These are phyloP conservation scores for Homarus gammarus DNA, from an alignment of 2,888 invertebrate species.

Conservation along the genomic window DNA sequence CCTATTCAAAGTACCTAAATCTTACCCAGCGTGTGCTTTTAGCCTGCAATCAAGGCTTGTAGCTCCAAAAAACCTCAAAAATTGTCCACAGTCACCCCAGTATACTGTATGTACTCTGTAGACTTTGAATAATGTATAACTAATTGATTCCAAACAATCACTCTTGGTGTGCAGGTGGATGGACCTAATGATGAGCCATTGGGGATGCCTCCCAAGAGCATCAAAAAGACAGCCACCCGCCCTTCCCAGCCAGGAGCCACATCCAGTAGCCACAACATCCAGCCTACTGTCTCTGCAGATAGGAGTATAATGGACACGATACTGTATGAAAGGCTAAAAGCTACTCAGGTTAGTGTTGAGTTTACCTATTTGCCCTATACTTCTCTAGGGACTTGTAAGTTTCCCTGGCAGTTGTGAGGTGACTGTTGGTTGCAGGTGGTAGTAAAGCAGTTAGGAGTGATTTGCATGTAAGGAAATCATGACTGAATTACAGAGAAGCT, in stretches of 20 bases:
- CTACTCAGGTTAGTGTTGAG: conserved; percentile 54
- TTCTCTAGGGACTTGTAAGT: too few relatives aligned
- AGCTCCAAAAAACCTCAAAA: not conserved
- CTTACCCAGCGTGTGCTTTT: too few relatives aligned
- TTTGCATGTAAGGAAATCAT: too few relatives aligned
- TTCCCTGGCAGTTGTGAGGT: too few relatives aligned
- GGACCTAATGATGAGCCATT: conserved; percentile 60
- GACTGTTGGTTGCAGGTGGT: too few relatives aligned
- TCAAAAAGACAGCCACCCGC: not conserved
- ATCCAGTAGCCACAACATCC: not conserved
- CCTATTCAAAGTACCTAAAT: too few relatives aligned
- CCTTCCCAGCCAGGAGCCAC: not conserved
- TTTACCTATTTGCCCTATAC: too few relatives aligned
- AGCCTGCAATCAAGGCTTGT: too few relatives aligned
- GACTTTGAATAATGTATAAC: too few relatives aligned
- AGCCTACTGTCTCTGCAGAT: conserved; percentile 44
- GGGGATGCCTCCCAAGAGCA: not conserved
- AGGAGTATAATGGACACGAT: conserved; percentile 57
- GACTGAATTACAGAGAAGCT: too few relatives aligned
- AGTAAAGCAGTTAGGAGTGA: too few relatives aligned
- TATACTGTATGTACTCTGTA: not conserved
- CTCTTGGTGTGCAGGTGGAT: conserved; percentile 38
- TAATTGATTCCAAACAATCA: not conserved
- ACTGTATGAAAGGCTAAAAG: conserved; percentile 52
- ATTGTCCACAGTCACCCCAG: not conserved